Conservation (phyloP, 2,797 vertebrate species). For the Phoebastria nigripes region DNA sequence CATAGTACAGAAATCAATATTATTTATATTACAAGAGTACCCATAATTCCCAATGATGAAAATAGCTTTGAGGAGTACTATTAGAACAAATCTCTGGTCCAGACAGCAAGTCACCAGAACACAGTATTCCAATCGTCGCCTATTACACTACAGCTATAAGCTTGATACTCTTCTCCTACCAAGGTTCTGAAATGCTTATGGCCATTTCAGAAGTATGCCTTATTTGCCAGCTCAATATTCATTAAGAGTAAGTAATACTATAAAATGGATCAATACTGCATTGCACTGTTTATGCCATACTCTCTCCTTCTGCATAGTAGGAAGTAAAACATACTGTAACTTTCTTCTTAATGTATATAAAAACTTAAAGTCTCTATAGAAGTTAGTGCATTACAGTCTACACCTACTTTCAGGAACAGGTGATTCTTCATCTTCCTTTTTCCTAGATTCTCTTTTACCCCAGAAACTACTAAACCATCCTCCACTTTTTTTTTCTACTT, state of each 20-base stretch:
- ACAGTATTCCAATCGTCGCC: accelerated
- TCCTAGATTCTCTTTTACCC: conserved; percentile 84
- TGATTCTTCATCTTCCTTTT: conserved; percentile 84
- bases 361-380: background rate
- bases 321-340: background rate
- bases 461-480: conserved; percentile 90
- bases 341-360: background rate
- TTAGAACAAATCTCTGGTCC: background rate
- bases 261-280: background rate
- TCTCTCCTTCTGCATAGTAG: background rate
- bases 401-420: conserved; percentile 80
- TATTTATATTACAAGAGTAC: background rate
- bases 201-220: background rate
- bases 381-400: background rate
- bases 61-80: background rate
- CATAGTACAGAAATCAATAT: background rate
- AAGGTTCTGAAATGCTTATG: background rate
- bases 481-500: conserved; percentile 81
- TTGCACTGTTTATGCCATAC: background rate
- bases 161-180: background rate
- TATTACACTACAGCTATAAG: background rate
- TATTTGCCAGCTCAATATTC: background rate
- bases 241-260: background rate
- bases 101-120: background rate
- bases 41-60: background rate